Evolutionary conservation across 2,888 invertebrate species (phyloP).

Genomic region (Notodonta dromedarius): DNA sequence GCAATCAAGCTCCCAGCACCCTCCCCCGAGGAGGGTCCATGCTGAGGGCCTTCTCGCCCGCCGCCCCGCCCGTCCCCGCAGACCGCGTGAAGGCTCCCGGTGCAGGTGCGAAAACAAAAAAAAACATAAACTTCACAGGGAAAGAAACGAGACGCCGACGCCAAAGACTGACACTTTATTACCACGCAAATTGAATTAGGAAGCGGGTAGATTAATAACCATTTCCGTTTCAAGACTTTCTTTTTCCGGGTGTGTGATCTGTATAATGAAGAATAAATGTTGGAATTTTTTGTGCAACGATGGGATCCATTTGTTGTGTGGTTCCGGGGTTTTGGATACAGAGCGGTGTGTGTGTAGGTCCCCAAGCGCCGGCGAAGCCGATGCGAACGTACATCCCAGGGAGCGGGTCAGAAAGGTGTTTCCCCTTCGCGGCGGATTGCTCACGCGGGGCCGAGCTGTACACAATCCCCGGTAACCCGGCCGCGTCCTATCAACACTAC

Average conservation of each 20-base stretch:
- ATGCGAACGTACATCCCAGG: conserved; percentile 68
- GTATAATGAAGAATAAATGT: neutral
- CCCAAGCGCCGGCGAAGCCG: conserved; percentile 67
- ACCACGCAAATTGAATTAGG: conserved; percentile 21
- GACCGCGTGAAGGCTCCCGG: conserved; percentile 83
- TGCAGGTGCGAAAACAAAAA: conserved; percentile 44
- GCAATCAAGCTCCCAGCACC: conserved; percentile 83
- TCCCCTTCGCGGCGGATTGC: conserved; percentile 65
- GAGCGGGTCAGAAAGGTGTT: conserved; percentile 71
- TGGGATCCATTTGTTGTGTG: neutral
- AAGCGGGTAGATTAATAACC: conserved; percentile 14
- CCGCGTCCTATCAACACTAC: conserved; percentile 46
- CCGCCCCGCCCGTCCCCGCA: conserved; percentile 81
- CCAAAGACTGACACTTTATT: conserved; percentile 16
- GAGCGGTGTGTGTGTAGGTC: conserved; percentile 68
- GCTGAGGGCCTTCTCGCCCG: conserved; percentile 88
- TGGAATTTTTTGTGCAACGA: too few relatives aligned
- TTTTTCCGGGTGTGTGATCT: conserved; percentile 6
- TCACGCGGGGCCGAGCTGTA: conserved; percentile 69
- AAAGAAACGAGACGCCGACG: neutral
- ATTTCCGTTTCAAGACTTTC: neutral
- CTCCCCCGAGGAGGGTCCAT: conserved; percentile 87
- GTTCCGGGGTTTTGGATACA: conserved; percentile 43
- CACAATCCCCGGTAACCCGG: conserved; percentile 74
- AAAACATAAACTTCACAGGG: neutral